Base-by-base conservation (phyloP, 2,113 vertebrate species). In the Aviceda subcristata region DNA sequence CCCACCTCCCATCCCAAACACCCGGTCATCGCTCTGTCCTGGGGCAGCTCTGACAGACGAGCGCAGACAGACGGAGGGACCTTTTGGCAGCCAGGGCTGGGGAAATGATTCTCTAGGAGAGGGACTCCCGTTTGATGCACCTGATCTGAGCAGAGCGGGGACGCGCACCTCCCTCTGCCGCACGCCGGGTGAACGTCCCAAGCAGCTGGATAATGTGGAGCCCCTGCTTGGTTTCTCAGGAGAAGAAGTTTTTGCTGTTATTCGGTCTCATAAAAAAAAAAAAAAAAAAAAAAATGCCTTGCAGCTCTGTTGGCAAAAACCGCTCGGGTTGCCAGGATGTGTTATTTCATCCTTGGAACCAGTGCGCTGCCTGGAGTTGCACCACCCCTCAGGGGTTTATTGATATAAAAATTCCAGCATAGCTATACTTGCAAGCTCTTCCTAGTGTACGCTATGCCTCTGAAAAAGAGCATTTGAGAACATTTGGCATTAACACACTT, bases 281-380 rank as follows among this genome's bases (percentile, higher is more conserved):
- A 76, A 72, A 60, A 55, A 55, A 55, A 41, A 43, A 63, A 41
- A 57, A 73, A 51, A 20, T 0, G 15, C 9, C 34, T 72, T 75
- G 36, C 30, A 91, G 64, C 39, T 72, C 26, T 53, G 7, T 57
- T 96, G 91, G 92, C 60, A 84, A 92, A 94, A 92, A 19, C 9
- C 0, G 0, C 48, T 87, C 5, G 5, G 9, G 18, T 82, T 94
- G 84, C 84, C 89, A 95, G 80, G 41, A 79, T 76, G 77, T 75
- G 73, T 95, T 95, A 91, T 95, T 95, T 96, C 86, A 95, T 91
- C 87, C 77, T 90, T 91, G 77, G 88, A 96, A 92, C 53, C 67
- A 23, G 36, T 66, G 30, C 3, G 0, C 48, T 78, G 71, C 67
- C 4, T 29, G 46, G 67, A 92, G 68, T 69, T 90, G 57, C 71